Evolutionary conservation across 2,113 vertebrate genomes (phyloP).

Genomic region (Cervus canadensis): DNA sequence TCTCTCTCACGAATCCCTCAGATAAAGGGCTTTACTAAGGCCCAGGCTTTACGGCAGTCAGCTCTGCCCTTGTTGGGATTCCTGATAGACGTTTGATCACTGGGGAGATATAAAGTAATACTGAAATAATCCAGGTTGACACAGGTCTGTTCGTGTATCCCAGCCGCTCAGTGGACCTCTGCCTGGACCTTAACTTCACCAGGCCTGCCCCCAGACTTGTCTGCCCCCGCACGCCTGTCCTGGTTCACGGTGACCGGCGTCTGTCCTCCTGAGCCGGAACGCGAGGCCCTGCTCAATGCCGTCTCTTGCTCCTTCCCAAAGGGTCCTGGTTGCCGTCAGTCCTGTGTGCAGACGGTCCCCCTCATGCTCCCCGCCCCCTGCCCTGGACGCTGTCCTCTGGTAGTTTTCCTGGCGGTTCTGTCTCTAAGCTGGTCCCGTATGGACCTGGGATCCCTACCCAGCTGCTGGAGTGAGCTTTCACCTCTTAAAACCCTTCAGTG

Average conservation of each 20-base stretch:
- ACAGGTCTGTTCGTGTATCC: background rate
- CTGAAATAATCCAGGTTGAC: background rate
- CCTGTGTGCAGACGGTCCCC: background rate
- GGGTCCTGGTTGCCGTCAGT: background rate
- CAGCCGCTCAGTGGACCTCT: background rate
- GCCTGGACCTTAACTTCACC: background rate
- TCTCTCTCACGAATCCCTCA: background rate
- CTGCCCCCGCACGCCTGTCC: background rate
- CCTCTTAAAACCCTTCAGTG: background rate
- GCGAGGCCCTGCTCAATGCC: background rate
- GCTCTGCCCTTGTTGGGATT: background rate
- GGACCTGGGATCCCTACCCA: background rate
- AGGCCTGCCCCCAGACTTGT: background rate
- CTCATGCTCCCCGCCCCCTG: accelerated
- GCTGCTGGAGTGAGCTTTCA: background rate
- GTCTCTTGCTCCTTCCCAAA: background rate
- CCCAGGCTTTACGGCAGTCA: background rate
- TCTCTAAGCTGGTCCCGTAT: background rate
- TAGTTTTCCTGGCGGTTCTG: background rate
- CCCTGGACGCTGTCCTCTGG: background rate
- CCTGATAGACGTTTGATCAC: background rate
- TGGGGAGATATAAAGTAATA: background rate
- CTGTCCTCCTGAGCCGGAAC: background rate
- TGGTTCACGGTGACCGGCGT: background rate
- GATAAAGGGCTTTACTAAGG: background rate